Evolutionary conservation across 2,113 vertebrate species (phyloP).

Genomic region (Perca fluviatilis): DNA sequence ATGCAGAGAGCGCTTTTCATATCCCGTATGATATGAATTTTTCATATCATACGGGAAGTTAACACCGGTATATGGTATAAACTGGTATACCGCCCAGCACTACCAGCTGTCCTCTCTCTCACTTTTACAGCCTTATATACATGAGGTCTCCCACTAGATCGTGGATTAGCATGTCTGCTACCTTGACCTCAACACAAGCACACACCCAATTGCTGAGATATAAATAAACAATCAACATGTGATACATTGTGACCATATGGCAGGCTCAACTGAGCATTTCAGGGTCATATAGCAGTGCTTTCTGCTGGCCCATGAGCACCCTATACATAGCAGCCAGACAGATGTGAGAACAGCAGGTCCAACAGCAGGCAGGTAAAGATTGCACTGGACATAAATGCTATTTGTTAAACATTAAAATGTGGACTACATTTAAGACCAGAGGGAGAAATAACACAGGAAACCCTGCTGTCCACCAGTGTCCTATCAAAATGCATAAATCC

Average conservation of each 20-base stretch:
- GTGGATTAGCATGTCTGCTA: conserved; percentile 46
- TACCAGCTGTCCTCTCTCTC: conserved; percentile 3
- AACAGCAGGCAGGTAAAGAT: conserved; percentile 18
- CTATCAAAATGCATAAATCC: conserved; percentile 29
- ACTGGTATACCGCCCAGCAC: no score
- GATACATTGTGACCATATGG: conserved; percentile 67
- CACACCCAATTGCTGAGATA: conserved; percentile 64
- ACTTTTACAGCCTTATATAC: conserved; percentile 15
- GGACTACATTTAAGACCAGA: not conserved
- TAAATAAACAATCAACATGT: conserved; percentile 73
- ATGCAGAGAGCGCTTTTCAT: no score
- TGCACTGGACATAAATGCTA: not conserved
- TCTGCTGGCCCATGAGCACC: conserved; percentile 44
- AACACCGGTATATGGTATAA: no score
- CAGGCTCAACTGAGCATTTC: conserved; percentile 58
- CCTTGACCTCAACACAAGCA: conserved; percentile 54
- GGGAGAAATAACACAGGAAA: not conserved
- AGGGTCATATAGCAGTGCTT: conserved; percentile 60
- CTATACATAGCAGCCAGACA: conserved; percentile 40
- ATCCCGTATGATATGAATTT: no score
- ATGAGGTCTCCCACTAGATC: conserved; percentile 31
- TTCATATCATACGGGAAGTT: no score
- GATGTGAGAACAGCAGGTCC: conserved; percentile 46
- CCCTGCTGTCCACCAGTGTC: not conserved
- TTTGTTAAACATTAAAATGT: not conserved